These are phyloP conservation scores for Microcebus tavaratra DNA, from an alignment of 2,113 vertebrate genomes.

Conservation along the genomic window DNA sequence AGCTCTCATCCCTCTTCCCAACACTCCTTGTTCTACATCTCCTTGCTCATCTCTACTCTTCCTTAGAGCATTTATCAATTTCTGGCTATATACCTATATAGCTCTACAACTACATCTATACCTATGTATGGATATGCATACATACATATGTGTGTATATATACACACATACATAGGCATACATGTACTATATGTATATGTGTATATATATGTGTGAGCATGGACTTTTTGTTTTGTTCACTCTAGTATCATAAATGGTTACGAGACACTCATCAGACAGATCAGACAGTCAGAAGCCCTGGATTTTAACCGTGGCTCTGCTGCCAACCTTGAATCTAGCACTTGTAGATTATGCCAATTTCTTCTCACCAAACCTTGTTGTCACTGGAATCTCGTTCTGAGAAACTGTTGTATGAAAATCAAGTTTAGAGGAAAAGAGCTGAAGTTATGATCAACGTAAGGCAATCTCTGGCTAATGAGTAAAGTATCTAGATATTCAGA, in stretches of 20 bases:
- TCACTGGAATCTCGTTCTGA: neutral
- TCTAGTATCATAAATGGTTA: neutral
- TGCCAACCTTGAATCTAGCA: neutral
- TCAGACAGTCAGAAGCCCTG: neutral
- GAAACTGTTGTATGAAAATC: neutral
- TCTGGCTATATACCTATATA: neutral
- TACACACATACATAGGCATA: neutral
- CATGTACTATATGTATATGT: fast-evolving
- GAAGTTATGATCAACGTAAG: neutral
- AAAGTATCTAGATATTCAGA: neutral
- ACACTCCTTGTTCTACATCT: neutral
- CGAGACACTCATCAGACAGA: neutral
- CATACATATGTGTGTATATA: neutral
- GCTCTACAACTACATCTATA: too few relatives aligned
- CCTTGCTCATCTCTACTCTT: neutral
- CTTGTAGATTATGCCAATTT: neutral
- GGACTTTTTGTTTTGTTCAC: neutral
- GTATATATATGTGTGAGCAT: neutral
- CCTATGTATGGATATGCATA: neutral
- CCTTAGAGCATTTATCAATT: neutral
- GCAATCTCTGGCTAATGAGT: neutral
- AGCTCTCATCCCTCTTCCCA: neutral
- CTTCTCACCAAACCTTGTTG: neutral
- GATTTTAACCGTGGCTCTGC: neutral
- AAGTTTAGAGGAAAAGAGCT: neutral